Conservation (phyloP, 2,888 invertebrate genomes). For the Cybosia mesomella region DNA sequence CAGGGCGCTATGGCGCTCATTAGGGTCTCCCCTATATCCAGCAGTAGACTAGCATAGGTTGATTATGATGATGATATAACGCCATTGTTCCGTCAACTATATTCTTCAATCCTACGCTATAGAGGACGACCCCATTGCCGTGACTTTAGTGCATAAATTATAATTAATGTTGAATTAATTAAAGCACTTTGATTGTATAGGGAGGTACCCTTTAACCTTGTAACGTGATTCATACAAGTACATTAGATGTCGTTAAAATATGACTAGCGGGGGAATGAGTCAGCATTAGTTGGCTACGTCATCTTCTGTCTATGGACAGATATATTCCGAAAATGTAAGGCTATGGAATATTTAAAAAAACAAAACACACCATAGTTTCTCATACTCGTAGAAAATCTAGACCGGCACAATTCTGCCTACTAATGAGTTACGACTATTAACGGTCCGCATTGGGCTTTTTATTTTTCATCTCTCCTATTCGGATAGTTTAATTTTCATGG, state of each 20-base stretch:
- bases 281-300: not conserved
- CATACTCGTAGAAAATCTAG: too few species aligned
- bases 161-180: not conserved
- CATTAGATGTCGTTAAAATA: constrained; percentile 33
- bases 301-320: not conserved
- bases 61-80: not conserved
- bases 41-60: too few species aligned
- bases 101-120: not conserved
- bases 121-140: not conserved
- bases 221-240: constrained; percentile 33
- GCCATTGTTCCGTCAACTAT: not conserved
- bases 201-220: constrained; percentile 13
- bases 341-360: too few species aligned
- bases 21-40: too few species aligned
- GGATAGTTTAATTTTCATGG: too few species aligned
- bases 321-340: too few species aligned
- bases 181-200: constrained; percentile 24
- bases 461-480: too few species aligned
- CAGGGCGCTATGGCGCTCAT: too few species aligned
- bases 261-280: constrained; percentile 19
- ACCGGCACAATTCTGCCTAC: too few species aligned
- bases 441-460: too few species aligned
- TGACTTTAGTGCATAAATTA: not conserved
- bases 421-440: too few species aligned
- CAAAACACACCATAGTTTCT: too few species aligned